Base-by-base conservation (phyloP, 2,113 vertebrate species). In the Gavia stellata region DNA sequence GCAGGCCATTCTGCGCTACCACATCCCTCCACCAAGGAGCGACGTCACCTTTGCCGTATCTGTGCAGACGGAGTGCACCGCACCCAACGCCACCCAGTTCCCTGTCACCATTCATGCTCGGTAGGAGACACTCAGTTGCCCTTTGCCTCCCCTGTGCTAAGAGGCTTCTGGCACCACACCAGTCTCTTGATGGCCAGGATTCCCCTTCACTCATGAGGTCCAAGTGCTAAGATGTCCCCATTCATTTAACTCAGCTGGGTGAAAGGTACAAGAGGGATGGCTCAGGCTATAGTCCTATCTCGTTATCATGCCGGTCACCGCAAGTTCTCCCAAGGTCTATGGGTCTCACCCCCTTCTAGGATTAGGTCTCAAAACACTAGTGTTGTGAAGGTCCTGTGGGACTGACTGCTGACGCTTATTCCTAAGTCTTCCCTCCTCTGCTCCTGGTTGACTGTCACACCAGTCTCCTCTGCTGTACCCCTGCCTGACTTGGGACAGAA, bases 1-100 rank as follows among this genome's bases (percentile, higher is more conserved):
- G 19, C 91, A 97, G 97, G 93, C 95, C 29, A 31, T 65, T 25
- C 83, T 96, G 81, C 50, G 79, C 45, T 96, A 97, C 73, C 92
- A 97, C 61, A 59, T 81, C 74, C 96, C 92, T 21, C 91, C 85
- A 1, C 3, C 1, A 7, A 63, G 82, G 53, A 95, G 50, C 0
- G 84, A 97, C 5, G 2, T 71, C 73, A 56, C 94, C 55, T 96
- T 97, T 79, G 93, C 86, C 0, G 0, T 97, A 2, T 94, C 96
- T 1, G 91, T 92, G 61, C 78, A 82, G 81, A 93, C 81, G 0
- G 72, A 91, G 45, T 97, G 97, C 79, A 33, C 67, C 0, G 3
- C 38, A 20, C 73, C 92, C 7, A n/a, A 53, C 0, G 20, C 92
- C 87, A 62, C 58, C 17, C 96, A 11, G 25, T 93, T 97, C 72